A percentile compares a stretch with the other conserved stretches of the same genome.
Evolutionary conservation across 1,140 invertebrate genomes (phyloP).

Genomic region (Pogonomyrmex barbatus): DNA sequence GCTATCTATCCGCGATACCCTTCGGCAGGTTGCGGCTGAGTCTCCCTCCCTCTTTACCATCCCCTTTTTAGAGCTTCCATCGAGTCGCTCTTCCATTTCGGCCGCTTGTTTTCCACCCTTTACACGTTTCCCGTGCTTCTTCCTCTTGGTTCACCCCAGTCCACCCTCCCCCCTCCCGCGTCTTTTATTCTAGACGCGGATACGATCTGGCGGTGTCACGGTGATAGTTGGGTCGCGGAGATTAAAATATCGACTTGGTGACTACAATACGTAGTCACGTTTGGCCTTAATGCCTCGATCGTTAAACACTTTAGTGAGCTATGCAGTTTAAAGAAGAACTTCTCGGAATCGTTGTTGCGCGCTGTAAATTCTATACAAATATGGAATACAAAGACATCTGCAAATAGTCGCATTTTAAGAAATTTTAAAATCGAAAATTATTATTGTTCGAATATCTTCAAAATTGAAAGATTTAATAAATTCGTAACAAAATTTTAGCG

Average conservation of each 20-base stretch:
- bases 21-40: constrained; percentile 20
- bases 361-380: constrained; percentile 2
- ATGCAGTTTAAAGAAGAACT: constrained; percentile 57
- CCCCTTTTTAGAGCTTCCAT: constrained; percentile 43
- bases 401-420: neutral
- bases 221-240: constrained; percentile 76
- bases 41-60: neutral
- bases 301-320: constrained; percentile 76
- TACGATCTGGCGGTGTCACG: constrained; percentile 64
- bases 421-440: neutral
- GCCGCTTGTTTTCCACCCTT: constrained; percentile 36
- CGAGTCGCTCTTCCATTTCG: constrained; percentile 43
- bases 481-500: neutral
- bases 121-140: constrained; percentile 17
- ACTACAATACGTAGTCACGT: constrained; percentile 75
- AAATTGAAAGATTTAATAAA: neutral
- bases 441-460: neutral
- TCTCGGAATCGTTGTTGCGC: neutral
- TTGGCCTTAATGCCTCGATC: constrained; percentile 70
- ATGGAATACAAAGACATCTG: neutral
- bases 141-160: neutral
- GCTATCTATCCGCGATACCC: constrained; percentile 36
- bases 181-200: constrained; percentile 66
- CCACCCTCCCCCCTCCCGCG: constrained; percentile 30
- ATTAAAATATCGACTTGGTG: constrained; percentile 85